phyloP scores from a whole-genome alignment of 2,797 vertebrate species.

The Tiaroga cobitis region DNA sequence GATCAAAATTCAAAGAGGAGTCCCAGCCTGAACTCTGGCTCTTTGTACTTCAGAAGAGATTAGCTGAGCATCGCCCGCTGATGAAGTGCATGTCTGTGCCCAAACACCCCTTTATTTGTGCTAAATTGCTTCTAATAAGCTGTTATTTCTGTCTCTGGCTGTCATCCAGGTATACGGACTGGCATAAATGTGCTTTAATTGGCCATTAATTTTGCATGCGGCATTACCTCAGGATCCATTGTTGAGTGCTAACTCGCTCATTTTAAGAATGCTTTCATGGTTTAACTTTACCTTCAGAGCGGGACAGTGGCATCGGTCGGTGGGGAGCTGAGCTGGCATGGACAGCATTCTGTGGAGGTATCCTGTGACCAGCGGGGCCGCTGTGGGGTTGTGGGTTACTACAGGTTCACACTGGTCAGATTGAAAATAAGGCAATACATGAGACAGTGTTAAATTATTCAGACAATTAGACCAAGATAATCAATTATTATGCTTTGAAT shows the following conservation, averaged over 20 bases:
- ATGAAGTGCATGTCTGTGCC: constrained; percentile 49
- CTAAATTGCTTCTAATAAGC: constrained; percentile 57
- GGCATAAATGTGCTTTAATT: constrained; percentile 66
- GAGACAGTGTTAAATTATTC: background rate
- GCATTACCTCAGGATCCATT: constrained; percentile 57
- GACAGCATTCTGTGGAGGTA: constrained; percentile 78
- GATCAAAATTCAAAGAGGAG: constrained; percentile 41
- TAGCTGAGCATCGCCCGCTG: constrained; percentile 41
- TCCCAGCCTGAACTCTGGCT: constrained; percentile 40
- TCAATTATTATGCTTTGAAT: constrained; percentile 11
- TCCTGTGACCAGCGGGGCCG: constrained; percentile 72
- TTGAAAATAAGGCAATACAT: background rate
- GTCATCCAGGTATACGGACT: constrained; percentile 55
- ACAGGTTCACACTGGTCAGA: constrained; percentile 84
- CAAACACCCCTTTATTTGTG: constrained; percentile 36
- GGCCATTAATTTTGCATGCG: constrained; percentile 57
- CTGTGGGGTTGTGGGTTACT: constrained; percentile 71
- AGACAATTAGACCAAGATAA: background rate
- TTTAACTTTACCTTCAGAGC: constrained; percentile 84
- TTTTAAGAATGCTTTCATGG: constrained; percentile 65
- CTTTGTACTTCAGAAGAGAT: constrained; percentile 47
- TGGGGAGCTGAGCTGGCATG: constrained; percentile 71
- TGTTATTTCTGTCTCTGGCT: constrained; percentile 54
- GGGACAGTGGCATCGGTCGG: constrained; percentile 86
- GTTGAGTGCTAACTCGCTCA: constrained; percentile 52